Evolutionary conservation across 2,888 invertebrate species (phyloP), one percentile per base, ranked within the genome.

Genomic region (Acleris emargana): DNA sequence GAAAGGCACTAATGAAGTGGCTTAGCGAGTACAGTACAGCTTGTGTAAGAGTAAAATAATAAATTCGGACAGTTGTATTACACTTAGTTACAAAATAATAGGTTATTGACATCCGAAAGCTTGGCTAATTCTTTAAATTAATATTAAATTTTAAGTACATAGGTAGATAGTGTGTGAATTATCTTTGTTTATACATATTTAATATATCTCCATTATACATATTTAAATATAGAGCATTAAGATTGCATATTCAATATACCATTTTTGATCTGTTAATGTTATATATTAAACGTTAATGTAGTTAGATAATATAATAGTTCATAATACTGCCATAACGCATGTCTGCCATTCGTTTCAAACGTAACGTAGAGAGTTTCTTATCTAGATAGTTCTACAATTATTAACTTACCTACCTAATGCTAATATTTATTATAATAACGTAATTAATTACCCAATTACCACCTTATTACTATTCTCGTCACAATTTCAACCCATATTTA

Each of bases 231-330:
- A 18, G 9, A 60, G 49, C 16, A 13, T 54, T 62, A 45, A 20
- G n/a, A 51, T 42, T 38, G 17, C 17, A n/a, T 50, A 43, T 50
- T 28, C 20, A 42, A 28, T 38, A 38, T 38, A 47, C 20, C 9
- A n/a, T 38, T 60, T 64, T 54, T 55, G 11, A 42, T 54, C 64
- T 64, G 54, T 64, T 32, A 55, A 60, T 64, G 64, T 64, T 64
- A 64, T 50, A 58, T 58, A 38, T 59, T 54, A 47, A 16, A n/a
- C 38, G 13, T 38, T 13, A 13, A 13, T 1, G 25, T 57, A 57
- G 43, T 43, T 53, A 53, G 7, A 5, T 58, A 47, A 16, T 53
- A 47, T 32, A 49, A 32, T 32, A 50, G 28, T 18, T 50, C 13
- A 18, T 63, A 45, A 42, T n/a, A 59, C 64, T 59, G 64, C 64